These are phyloP conservation scores for Stenotaenia linearis DNA, from an alignment of 2,888 invertebrate species.

Conservation along the genomic window DNA sequence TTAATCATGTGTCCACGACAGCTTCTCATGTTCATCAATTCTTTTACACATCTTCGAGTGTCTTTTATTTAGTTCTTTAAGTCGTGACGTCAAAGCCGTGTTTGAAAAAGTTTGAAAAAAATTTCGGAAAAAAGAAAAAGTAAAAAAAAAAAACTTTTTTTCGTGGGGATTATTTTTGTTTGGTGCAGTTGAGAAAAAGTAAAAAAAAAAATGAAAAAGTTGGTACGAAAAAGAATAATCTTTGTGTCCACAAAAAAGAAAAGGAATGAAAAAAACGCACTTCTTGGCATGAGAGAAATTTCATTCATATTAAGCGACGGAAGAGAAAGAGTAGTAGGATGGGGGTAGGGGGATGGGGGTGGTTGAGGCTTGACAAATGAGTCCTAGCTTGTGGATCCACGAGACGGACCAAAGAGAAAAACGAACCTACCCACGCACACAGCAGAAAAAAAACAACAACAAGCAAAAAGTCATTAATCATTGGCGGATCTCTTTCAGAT, in stretches of 20 bases:
- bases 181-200: not conserved
- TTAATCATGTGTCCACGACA: slow-evolving; percentile 28
- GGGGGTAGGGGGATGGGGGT: not conserved
- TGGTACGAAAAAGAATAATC: slow-evolving; percentile 4
- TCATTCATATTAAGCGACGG: slow-evolving; percentile 27
- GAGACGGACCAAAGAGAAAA: slow-evolving; percentile 17
- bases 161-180: slow-evolving; percentile 12
- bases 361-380: slow-evolving; percentile 15
- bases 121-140: not conserved
- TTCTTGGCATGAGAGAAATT: slow-evolving; percentile 24
- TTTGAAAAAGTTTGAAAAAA: not conserved
- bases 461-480: slow-evolving; percentile 32
- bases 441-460: slow-evolving; percentile 22
- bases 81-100: not conserved
- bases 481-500: slow-evolving; percentile 31
- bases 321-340: not conserved
- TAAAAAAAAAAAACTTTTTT: not conserved
- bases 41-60: not conserved
- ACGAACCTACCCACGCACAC: slow-evolving; percentile 17
- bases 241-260: slow-evolving; percentile 12
- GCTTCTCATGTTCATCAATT: not conserved
- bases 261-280: not conserved
- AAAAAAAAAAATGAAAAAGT: not conserved
- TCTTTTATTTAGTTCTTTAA: not conserved
- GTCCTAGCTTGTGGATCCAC: slow-evolving; percentile 16